Base-by-base conservation (phyloP, 2,113 vertebrate species). In the Ammodytes marinus region DNA sequence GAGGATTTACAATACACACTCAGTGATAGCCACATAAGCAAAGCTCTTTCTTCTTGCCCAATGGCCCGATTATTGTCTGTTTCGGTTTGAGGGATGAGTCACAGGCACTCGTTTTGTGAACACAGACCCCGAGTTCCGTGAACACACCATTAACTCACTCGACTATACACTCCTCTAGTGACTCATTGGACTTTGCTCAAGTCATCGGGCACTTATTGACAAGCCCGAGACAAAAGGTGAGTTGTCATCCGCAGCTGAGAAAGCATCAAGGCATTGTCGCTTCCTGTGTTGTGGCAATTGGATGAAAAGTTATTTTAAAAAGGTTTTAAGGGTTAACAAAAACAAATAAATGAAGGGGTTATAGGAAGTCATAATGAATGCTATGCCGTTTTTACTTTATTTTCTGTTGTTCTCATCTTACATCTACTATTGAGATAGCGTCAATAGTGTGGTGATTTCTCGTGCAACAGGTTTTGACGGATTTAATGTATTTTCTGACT, bases 31-130 rank as follows among this genome's bases (percentile, higher is more conserved):
- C 86, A 83, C 78, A 80, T 65, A 73, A 88, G 71, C 75, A 67
- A 69, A 70, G 65, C 60, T 86, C 73, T 90, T 92, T 93, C 82
- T 92, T 92, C 89, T 89, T 88, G 88, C 86, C 92, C 93, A 91
- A 83, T 87, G 84, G 88, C 86, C 86, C 47, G 50, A 87, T 88
- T 81, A 83, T 74, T 76, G 50, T 90, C 89, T 86, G 88, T 86
- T 87, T 90, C 64, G 84, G 67, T 88, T 87, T 80, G 84, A 86
- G 35, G 17, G 73, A 89, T 94, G 93, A 91, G 76, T 91, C 90
- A 90, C 79, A 76, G 83, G 52, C 63, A 85, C 47, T 84, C 57
- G 35, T 87, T 84, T 73, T 79, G 52, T 77, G 52, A 91, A 74
- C 77, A 79, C 67, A 86, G 74, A 82, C 74, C 74, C 60, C 54